Evolutionary conservation across 2,113 vertebrate species (phyloP), one percentile per base, ranked within the genome.

Genomic region (Dipodomys stephensi): DNA sequence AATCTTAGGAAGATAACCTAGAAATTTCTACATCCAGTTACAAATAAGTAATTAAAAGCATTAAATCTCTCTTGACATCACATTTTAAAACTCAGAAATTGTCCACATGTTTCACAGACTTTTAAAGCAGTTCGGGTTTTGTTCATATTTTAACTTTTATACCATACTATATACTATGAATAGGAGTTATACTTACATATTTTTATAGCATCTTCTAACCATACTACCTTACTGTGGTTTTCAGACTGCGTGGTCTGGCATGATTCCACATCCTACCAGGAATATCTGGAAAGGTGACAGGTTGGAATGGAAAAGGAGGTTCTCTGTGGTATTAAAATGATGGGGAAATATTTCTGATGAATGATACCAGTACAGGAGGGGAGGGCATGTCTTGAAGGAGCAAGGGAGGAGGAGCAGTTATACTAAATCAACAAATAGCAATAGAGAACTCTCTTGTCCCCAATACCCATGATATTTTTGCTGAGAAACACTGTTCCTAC

Each of bases 101-200:
- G 3, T 76, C 68, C 77, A 65, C 4, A 30, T 28, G 1, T 69
- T 35, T 85, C 28, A 69, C 39, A 27, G 32, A 64, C 71, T 35
- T 85, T 95, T 77, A 62, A 19, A 27, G 10, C 23, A 91, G 23
- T 76, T 76, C 49, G 13, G 53, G 53, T 87, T 72, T 18, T 93
- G 69, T 84, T 76, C 30, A 30, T 39, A 81, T 91, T 74, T 28
- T 69, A 76, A 35, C 11, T 83, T 86, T 90, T 57, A 46, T 64
- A 53, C 73, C n/a, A 85, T 27, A 39, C 67, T 30, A 27, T 68
- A 82, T 89, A 76, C 20, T 85, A 73, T 65, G 46, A 46, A 7
- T 30, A 88, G 11, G 44, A 35, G 32, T 19, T 49, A 53, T 65
- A 57, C 11, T 20, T 82, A 49, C 71, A 6, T 67, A 46, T 84